Evolutionary conservation across 2,797 vertebrate species (phyloP).

Genomic region (Crax fasciolata): DNA sequence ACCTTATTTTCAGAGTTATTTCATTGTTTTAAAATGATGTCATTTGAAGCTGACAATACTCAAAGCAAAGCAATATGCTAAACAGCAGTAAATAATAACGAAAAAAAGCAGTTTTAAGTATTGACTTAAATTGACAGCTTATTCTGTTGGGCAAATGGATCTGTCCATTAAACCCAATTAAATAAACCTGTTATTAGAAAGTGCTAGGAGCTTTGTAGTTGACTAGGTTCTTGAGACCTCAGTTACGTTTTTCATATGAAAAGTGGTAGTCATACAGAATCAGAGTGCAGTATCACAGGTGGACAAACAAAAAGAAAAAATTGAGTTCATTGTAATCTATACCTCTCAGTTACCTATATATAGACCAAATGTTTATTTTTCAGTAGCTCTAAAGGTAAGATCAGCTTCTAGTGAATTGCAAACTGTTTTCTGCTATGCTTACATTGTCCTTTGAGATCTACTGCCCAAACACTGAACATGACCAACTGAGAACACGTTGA

Average conservation of each 20-base stretch:
- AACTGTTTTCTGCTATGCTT: background rate
- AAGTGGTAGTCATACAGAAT: background rate
- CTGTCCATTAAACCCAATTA: background rate
- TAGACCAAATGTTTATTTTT: background rate
- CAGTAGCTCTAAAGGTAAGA: background rate
- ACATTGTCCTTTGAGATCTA: background rate
- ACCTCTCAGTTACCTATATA: background rate
- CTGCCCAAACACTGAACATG: background rate
- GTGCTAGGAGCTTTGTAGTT: background rate
- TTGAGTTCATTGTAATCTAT: background rate
- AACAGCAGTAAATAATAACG: background rate
- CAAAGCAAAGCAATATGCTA: background rate
- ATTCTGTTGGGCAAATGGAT: background rate
- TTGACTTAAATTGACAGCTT: background rate
- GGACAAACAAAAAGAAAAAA: background rate
- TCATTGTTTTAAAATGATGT: background rate
- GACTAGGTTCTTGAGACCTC: background rate
- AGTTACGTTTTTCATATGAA: background rate
- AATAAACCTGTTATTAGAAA: background rate
- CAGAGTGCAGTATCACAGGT: background rate
- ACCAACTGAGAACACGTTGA: background rate
- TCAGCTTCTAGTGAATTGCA: background rate
- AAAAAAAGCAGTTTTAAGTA: background rate
- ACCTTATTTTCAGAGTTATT: background rate
- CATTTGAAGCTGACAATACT: background rate